Percentiles rank a stretch among this genome's conserved stretches.
Evolutionary conservation across 2,797 vertebrate genomes (phyloP).

Genomic region (Smutsia gigantea): DNA sequence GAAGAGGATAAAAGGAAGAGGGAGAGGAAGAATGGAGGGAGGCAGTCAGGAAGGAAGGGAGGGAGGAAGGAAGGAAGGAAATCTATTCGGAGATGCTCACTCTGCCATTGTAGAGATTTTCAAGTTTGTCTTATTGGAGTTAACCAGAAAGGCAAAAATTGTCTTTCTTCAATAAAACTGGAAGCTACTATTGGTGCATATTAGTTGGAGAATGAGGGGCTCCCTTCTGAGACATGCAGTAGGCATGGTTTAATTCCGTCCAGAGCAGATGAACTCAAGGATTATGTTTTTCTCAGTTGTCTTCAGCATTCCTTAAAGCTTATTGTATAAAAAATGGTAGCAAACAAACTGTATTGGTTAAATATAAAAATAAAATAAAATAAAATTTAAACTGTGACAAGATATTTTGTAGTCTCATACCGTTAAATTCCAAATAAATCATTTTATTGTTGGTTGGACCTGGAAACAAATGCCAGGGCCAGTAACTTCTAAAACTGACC

Average conservation of each 20-base stretch:
- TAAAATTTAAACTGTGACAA: neutral
- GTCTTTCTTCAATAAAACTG: neutral
- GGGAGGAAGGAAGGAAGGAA: neutral
- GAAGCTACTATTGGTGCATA: neutral
- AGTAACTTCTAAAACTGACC: neutral
- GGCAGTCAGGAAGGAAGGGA: neutral
- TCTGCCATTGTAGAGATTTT: neutral
- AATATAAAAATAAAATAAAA: constrained; percentile 54
- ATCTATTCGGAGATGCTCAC: neutral
- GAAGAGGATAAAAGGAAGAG: fast-evolving
- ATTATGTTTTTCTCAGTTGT: constrained; percentile 50
- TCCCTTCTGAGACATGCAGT: neutral
- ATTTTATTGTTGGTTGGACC: neutral
- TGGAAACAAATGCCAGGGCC: neutral
- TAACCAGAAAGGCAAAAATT: neutral
- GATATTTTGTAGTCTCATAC: constrained; percentile 33
- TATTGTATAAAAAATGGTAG: neutral
- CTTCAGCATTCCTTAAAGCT: constrained; percentile 24
- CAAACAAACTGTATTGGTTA: neutral
- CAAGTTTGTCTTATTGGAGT: neutral
- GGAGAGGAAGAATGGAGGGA: no score
- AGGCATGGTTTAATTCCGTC: neutral
- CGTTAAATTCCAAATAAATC: neutral
- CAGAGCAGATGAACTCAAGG: constrained; percentile 40
- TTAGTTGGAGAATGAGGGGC: neutral